A percentile compares a stretch with the other conserved stretches of the same genome.
These are phyloP conservation scores for Denticeps clupeoides DNA, from an alignment of 2,797 vertebrate genomes.

Conservation along the genomic window DNA sequence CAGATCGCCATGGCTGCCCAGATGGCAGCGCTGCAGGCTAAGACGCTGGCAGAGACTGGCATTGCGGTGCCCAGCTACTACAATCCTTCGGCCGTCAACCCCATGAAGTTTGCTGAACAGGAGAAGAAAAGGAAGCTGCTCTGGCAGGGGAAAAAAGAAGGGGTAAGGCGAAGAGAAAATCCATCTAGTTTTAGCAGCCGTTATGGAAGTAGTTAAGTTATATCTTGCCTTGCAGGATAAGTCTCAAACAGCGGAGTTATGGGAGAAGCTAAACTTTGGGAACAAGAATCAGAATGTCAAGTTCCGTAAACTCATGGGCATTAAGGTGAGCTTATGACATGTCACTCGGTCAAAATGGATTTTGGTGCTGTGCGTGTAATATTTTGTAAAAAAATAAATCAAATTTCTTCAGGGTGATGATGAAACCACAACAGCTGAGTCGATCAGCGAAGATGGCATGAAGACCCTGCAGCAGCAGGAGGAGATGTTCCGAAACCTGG, in stretches of 20 bases:
- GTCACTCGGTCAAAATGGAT: too few species aligned
- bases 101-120: constrained; percentile 95
- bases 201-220: too few species aligned
- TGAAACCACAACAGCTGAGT: constrained; percentile 65
- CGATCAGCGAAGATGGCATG: constrained; percentile 77
- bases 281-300: constrained; percentile 99
- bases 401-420: constrained; percentile 90
- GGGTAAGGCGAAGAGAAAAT: constrained; percentile 54
- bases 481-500: constrained; percentile 92
- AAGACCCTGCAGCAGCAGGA: constrained; percentile 95
- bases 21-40: constrained; percentile 95
- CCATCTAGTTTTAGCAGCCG: too few species aligned
- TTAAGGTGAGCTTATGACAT: constrained; percentile 72
- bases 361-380: not conserved
- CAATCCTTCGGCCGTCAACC: constrained; percentile 94
- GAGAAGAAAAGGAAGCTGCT: constrained; percentile 96
- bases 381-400: not conserved
- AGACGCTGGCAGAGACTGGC: constrained; percentile 90
- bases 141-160: constrained; percentile 97
- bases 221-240: constrained; percentile 69
- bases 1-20: constrained; percentile 98
- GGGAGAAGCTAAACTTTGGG: constrained; percentile 97
- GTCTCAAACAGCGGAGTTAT: constrained; percentile 92
- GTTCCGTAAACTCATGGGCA: constrained; percentile 97
- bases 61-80: constrained; percentile 98